Conservation (phyloP, 2,888 invertebrate species). For the Choristoneura rosaceana region DNA sequence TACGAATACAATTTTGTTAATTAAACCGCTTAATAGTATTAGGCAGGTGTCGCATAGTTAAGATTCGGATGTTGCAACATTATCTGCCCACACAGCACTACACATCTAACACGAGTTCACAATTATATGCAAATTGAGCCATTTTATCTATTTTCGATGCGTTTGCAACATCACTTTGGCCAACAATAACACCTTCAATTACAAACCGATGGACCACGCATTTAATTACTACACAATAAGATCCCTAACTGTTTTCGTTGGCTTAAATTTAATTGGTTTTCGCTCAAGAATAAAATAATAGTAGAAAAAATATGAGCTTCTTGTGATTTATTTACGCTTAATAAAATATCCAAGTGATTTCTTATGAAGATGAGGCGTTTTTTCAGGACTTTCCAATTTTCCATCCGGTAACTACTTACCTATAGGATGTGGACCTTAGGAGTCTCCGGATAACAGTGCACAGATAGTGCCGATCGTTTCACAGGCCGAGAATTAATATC, state of each 20-base stretch:
- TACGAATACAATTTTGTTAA: conserved; percentile 30
- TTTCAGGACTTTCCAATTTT: too few species aligned
- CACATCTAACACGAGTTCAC: conserved; percentile 21
- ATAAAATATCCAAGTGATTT: too few species aligned
- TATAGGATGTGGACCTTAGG: too few species aligned
- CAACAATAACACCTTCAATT: conserved; percentile 24
- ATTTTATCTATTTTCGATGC: conserved; percentile 31
- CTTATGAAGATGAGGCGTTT: too few species aligned
- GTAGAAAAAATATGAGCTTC: too few species aligned
- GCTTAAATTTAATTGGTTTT: too few species aligned
- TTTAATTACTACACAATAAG: not conserved
- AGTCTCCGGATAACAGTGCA: too few species aligned
- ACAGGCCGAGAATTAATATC: too few species aligned
- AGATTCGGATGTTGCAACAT: conserved; percentile 34
- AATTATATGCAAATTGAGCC: conserved; percentile 30
- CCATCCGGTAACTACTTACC: too few species aligned
- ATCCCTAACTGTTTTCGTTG: not conserved
- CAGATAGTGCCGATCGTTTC: too few species aligned
- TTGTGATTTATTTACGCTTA: too few species aligned
- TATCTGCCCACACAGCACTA: conserved; percentile 31
- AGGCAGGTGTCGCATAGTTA: conserved; percentile 22
- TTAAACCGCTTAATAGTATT: conserved; percentile 10
- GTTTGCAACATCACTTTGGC: conserved; percentile 16
- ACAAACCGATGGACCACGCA: not conserved
- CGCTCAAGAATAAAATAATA: too few species aligned